Evolutionary conservation across 1,140 invertebrate species (phyloP), one percentile per base, ranked within the genome.

Genomic region (Hylyphantes graminicola): DNA sequence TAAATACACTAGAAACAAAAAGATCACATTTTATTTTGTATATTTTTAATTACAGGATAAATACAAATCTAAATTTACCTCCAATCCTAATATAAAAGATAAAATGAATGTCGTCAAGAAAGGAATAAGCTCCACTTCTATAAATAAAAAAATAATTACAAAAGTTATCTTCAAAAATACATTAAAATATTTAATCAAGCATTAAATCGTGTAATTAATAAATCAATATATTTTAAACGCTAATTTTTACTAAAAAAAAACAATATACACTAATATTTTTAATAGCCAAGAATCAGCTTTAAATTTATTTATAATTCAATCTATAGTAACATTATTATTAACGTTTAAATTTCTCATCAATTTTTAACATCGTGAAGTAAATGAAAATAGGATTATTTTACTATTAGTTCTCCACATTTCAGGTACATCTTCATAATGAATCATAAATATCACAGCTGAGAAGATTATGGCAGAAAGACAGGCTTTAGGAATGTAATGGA

Each of bases 371-470:
- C 21, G 0, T 21, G 12, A 8, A 65, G 63, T 13, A 59, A 59
- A 59, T 59, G 48, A 13, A 70, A 76, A 61, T 76, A 53, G 35
- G 53, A 3, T 19, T 13, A n/a, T 63, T 54, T 86, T 86, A 88
- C 95, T 94, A 86, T 94, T 95, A 10, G 94, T 94, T 74, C 92
- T 93, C 96, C 96, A 97, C 92, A 97, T 94, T 0, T 95, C 93
- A 85, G 93, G 93, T 0, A 97, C 92, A 50, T 96, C 93, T 90
- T 96, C 93, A 88, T 95, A 95, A 88, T 96, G 95, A 87, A 97
- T 94, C 95, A 97, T 96, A 89, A 96, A 96, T 89, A 97, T 94
- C 61, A 97, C 95, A 76, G 96, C 95, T 87, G 94, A 95, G 81
- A 97, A 96, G 50, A 97, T 95, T 8, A 97, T 94, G 12, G 95